Evolutionary conservation across 92 coral and sea anemone genomes (phyloP).

Genomic region (Actinernus sp.): DNA sequence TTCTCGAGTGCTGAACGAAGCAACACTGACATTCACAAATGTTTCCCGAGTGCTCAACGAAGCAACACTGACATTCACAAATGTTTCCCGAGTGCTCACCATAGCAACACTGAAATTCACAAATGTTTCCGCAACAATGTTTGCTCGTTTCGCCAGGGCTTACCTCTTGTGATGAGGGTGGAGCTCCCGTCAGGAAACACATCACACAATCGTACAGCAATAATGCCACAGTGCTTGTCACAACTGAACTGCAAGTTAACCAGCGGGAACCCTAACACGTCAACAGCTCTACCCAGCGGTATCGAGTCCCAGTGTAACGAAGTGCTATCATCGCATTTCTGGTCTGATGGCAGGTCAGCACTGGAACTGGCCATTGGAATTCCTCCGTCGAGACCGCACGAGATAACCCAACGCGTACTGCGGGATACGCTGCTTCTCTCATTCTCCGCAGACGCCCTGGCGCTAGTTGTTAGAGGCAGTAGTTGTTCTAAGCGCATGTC

Average conservation of each 20-base stretch:
- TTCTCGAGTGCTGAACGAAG: too few species aligned
- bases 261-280: slow-evolving; percentile 61
- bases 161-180: slow-evolving; percentile 74
- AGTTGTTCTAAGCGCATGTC: too few species aligned
- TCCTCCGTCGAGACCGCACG: slow-evolving; percentile 54
- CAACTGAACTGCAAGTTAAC: slow-evolving; percentile 65
- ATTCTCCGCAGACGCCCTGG: too few species aligned
- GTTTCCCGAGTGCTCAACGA: too few species aligned
- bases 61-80: too few species aligned
- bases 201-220: slow-evolving; percentile 76
- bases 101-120: background rate
- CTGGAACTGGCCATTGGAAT: slow-evolving; percentile 16
- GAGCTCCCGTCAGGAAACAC: slow-evolving; percentile 78
- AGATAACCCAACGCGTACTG: background rate
- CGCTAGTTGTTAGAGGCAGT: too few species aligned
- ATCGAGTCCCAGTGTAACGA: slow-evolving; percentile 76
- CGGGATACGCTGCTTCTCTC: slow-evolving; percentile 1
- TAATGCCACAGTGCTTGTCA: slow-evolving; percentile 54
- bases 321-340: slow-evolving; percentile 61
- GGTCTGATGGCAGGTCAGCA: slow-evolving; percentile 66
- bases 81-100: too few species aligned
- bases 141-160: too few species aligned
- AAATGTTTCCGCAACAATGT: too few species aligned
- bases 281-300: slow-evolving; percentile 49
- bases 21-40: too few species aligned